phyloP scores from a whole-genome alignment of 2,888 invertebrate genomes.

The Phlogophora meticulosa region DNA sequence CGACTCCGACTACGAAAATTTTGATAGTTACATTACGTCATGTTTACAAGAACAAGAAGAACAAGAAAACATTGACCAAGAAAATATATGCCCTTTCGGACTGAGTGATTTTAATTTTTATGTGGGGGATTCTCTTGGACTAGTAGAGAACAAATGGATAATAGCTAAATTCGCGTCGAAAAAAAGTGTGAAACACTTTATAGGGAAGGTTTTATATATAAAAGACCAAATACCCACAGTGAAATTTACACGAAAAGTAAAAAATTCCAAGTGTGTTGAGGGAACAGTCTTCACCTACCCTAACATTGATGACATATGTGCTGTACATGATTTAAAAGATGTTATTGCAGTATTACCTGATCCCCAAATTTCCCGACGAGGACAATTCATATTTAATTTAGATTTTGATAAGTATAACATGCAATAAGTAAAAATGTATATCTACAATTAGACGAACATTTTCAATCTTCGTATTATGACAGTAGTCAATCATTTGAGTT shows the following conservation, averaged over 20 bases:
- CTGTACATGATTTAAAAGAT: slow-evolving; percentile 3
- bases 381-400: slow-evolving; percentile 7
- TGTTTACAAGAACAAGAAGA: slow-evolving; percentile 7
- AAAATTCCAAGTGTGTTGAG: background rate
- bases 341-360: slow-evolving; percentile 10
- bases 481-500: too few relatives aligned
- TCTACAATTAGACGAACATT: too few relatives aligned
- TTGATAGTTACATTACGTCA: slow-evolving; percentile 11
- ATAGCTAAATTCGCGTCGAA: slow-evolving; percentile 35
- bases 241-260: slow-evolving; percentile 14
- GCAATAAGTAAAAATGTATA: slow-evolving; percentile 8
- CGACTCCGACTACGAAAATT: slow-evolving; percentile 5
- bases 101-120: too few relatives aligned
- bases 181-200: slow-evolving; percentile 15
- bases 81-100: slow-evolving; percentile 4
- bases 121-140: too few relatives aligned
- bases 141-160: background rate
- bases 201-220: slow-evolving; percentile 7
- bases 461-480: too few relatives aligned
- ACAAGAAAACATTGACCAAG: slow-evolving; percentile 7
- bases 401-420: background rate
- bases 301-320: slow-evolving; percentile 1
- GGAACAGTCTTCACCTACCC: slow-evolving; percentile 4
- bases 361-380: slow-evolving; percentile 13
- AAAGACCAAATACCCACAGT: slow-evolving; percentile 5